A percentile compares a stretch with the other conserved stretches of the same genome.
Conservation (phyloP, 2,797 vertebrate genomes). For the Gymnopithys bicolor region DNA sequence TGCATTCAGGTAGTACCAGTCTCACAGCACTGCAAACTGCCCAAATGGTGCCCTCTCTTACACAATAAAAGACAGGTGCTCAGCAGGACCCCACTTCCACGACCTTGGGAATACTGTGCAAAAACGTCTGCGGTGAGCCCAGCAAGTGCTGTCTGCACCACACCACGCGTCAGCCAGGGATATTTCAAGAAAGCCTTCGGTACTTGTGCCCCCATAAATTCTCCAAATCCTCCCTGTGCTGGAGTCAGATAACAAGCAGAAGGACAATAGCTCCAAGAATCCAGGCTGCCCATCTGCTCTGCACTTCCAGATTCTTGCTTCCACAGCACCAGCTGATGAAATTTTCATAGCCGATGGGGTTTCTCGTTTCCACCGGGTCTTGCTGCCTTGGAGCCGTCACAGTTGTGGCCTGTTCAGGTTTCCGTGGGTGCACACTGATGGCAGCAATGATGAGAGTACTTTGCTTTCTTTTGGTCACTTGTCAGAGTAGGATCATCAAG, state of each 20-base stretch:
- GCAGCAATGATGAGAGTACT: constrained; percentile 6
- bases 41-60: neutral
- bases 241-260: constrained; percentile 77
- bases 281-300: constrained; percentile 79
- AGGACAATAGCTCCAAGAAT: constrained; percentile 82
- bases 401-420: constrained; percentile 70
- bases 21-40: neutral
- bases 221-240: constrained; percentile 70
- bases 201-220: constrained; percentile 80
- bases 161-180: constrained; percentile 64
- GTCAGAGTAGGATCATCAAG: neutral
- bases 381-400: constrained; percentile 60
- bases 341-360: constrained; percentile 77
- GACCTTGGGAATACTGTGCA: constrained; percentile 56
- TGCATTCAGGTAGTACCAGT: neutral
- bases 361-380: constrained; percentile 71
- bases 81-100: neutral
- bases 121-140: neutral
- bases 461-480: constrained; percentile 3
- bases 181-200: constrained; percentile 75
- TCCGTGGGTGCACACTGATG: neutral
- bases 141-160: neutral
- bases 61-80: constrained; percentile 32
- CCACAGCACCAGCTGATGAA: constrained; percentile 76
- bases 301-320: constrained; percentile 72